Conservation (phyloP, 1,140 invertebrate genomes). For the Oryzaephilus surinamensis region DNA sequence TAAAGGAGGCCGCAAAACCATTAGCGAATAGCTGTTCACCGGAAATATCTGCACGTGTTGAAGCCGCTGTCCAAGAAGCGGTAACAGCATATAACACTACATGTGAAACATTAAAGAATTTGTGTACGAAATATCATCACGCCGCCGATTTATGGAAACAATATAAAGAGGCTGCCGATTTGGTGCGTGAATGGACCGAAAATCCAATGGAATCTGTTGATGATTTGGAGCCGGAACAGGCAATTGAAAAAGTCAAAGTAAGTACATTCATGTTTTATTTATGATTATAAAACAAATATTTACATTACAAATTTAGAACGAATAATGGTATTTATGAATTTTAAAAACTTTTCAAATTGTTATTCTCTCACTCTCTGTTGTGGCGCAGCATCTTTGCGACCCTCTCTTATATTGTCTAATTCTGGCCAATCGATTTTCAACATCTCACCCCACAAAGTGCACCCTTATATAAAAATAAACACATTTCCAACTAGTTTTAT, state of each 20-base stretch:
- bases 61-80: slow-evolving; percentile 60
- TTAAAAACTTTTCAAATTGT: too few species aligned
- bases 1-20: slow-evolving; percentile 55
- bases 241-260: slow-evolving; percentile 53
- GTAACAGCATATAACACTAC: slow-evolving; percentile 66
- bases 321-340: too few species aligned
- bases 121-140: slow-evolving; percentile 60
- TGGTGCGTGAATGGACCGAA: slow-evolving; percentile 59
- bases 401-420: too few species aligned
- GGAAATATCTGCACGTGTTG: slow-evolving; percentile 55
- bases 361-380: too few species aligned
- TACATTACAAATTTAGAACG: too few species aligned
- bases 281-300: too few species aligned
- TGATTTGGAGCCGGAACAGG: slow-evolving; percentile 49
- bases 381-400: too few species aligned
- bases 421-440: too few species aligned
- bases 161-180: slow-evolving; percentile 63
- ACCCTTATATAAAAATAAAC: too few species aligned
- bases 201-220: slow-evolving; percentile 53
- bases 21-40: slow-evolving; percentile 55
- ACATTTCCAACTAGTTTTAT: too few species aligned
- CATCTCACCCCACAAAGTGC: too few species aligned
- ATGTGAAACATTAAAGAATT: slow-evolving; percentile 54
- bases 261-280: background rate
- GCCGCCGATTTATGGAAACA: slow-evolving; percentile 66